Evolutionary conservation across 2,797 vertebrate genomes (phyloP).

Genomic region (Etheostoma perlongum): DNA sequence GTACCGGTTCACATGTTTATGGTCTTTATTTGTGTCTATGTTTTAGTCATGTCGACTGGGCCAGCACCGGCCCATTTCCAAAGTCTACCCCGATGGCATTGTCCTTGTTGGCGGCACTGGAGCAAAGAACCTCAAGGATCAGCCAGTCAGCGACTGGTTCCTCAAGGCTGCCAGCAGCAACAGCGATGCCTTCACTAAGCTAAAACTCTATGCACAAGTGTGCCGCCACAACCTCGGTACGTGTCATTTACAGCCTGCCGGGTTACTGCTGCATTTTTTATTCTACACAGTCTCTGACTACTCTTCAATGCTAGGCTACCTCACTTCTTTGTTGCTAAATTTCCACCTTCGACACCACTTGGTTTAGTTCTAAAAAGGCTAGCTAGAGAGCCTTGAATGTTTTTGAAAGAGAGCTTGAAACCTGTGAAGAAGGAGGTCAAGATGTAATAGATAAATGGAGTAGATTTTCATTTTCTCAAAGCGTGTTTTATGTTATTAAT

Average conservation of each 20-base stretch:
- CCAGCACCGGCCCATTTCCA: slow-evolving; percentile 97
- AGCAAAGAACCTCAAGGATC: slow-evolving; percentile 92
- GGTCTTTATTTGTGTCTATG: slow-evolving; percentile 8
- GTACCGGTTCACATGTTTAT: not conserved
- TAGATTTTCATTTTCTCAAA: slow-evolving; percentile 8
- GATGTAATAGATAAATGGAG: slow-evolving; percentile 31
- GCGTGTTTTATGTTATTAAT: slow-evolving; percentile 29
- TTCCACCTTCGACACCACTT: slow-evolving; percentile 33
- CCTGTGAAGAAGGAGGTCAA: slow-evolving; percentile 36
- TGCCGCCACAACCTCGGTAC: slow-evolving; percentile 97
- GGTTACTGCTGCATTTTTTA: not conserved
- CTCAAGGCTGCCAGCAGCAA: slow-evolving; percentile 91
- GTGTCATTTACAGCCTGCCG: not conserved
- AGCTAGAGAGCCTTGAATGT: slow-evolving; percentile 42
- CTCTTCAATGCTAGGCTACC: not conserved
- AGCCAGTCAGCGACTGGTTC: slow-evolving; percentile 97
- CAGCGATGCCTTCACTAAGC: slow-evolving; percentile 94
- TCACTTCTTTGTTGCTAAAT: slow-evolving; percentile 24
- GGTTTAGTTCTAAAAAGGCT: slow-evolving; percentile 38
- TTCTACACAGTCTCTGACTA: not conserved
- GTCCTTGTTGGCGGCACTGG: slow-evolving; percentile 91
- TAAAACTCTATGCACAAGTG: slow-evolving; percentile 98
- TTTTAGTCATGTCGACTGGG: slow-evolving; percentile 95
- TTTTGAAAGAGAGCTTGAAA: slow-evolving; percentile 48
- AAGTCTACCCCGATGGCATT: slow-evolving; percentile 94